Evolutionary conservation across 2,113 vertebrate species (phyloP).

Genomic region (Rhagologus leucostigma): DNA sequence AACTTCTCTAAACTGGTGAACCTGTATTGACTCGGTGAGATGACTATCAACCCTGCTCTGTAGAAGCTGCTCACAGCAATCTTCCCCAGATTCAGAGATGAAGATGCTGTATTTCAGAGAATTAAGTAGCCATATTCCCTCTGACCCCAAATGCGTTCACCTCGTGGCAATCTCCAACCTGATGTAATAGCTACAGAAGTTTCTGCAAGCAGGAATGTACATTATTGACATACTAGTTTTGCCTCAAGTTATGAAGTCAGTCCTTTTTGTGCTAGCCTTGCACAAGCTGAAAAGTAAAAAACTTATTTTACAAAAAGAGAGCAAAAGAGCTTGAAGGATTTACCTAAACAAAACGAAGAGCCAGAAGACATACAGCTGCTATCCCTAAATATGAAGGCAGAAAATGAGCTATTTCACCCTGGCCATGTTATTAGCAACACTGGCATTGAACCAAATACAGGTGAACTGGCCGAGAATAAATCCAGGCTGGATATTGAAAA

Average conservation of each 20-base stretch:
- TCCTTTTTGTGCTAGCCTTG: neutral
- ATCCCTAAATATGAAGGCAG: neutral
- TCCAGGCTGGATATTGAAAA: neutral
- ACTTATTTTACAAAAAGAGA: neutral
- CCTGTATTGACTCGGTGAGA: neutral
- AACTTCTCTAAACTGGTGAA: neutral
- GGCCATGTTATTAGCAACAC: neutral
- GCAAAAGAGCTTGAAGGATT: neutral
- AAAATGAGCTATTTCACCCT: neutral
- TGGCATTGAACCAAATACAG: neutral
- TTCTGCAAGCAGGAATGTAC: neutral
- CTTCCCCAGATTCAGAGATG: neutral
- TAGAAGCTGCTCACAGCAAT: neutral
- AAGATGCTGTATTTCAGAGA: neutral
- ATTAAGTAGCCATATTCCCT: neutral
- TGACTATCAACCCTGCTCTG: neutral
- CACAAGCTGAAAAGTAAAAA: neutral
- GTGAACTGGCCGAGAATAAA: neutral
- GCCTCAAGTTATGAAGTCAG: neutral
- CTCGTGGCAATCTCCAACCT: neutral
- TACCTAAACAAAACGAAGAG: neutral
- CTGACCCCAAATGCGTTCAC: neutral
- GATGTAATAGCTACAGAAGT: neutral
- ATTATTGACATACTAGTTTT: neutral
- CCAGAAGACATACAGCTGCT: neutral